These are phyloP conservation scores for Linurgus olivaceus DNA, from an alignment of 2,797 vertebrate species.

Conservation along the genomic window DNA sequence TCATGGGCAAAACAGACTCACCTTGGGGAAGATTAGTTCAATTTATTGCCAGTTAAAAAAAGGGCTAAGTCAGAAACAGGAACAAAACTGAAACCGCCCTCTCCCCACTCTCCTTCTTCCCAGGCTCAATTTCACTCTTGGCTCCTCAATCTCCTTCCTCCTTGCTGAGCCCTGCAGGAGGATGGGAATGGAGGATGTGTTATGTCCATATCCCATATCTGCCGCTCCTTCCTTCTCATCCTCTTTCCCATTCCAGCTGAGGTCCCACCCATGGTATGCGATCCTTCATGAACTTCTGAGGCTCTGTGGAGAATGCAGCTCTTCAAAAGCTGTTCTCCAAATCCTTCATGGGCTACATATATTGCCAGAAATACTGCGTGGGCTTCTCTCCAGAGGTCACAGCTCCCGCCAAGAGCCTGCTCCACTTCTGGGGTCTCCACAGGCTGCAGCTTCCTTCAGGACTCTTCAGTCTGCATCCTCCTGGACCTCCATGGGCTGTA, in stretches of 20 bases:
- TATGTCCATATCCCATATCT: background rate
- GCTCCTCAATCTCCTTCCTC: background rate
- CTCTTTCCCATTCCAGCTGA: background rate
- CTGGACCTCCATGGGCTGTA: background rate
- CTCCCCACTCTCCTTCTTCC: background rate
- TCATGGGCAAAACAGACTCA: background rate
- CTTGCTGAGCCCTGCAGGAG: fast-evolving
- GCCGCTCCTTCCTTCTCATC: background rate
- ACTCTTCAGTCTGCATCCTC: background rate
- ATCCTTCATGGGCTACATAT: background rate
- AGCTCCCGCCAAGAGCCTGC: background rate
- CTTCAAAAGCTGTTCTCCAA: background rate
- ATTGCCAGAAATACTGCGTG: fast-evolving
- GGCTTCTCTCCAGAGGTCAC: background rate
- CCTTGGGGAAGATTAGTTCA: background rate
- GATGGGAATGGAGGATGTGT: fast-evolving
- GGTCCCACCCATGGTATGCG: background rate
- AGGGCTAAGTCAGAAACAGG: background rate
- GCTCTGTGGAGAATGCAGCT: background rate
- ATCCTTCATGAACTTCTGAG: background rate
- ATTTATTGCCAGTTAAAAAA: background rate
- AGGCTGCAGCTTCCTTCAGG: background rate
- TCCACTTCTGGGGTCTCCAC: background rate
- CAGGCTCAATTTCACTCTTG: background rate
- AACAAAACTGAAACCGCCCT: background rate